phyloP scores from a whole-genome alignment of 2,888 invertebrate genomes.

The Desoria tigrina region DNA sequence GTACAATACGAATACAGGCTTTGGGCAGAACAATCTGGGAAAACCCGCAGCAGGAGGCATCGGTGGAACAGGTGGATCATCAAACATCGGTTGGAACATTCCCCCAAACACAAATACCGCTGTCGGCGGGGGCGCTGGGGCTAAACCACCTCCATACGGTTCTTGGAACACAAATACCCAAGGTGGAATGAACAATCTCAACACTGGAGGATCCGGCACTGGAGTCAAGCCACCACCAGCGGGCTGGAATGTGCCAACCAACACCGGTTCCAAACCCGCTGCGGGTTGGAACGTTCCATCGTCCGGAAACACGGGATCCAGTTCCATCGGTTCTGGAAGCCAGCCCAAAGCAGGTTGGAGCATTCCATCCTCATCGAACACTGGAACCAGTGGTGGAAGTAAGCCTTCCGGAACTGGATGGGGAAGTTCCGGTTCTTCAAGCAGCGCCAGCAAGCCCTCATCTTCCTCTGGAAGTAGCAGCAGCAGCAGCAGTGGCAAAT shows the following conservation, averaged over 20 bases:
- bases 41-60: neutral
- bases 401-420: constrained; percentile 14
- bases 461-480: neutral
- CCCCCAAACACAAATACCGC: constrained; percentile 31
- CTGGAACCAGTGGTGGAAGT: constrained; percentile 1
- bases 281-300: constrained; percentile 9
- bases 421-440: constrained; percentile 10
- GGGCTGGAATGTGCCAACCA: constrained; percentile 36
- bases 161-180: neutral
- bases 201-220: constrained; percentile 27
- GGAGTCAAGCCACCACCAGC: constrained; percentile 31
- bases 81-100: constrained; percentile 44
- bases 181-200: constrained; percentile 31
- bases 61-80: constrained; percentile 26
- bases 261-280: constrained; percentile 16
- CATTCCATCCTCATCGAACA: constrained; percentile 5
- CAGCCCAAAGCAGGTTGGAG: constrained; percentile 31
- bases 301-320: constrained; percentile 15
- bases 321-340: constrained; percentile 9
- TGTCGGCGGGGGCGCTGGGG: constrained; percentile 17
- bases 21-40: constrained; percentile 32
- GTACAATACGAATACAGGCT: neutral
- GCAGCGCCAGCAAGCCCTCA: neutral
- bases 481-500: constrained; percentile 15
- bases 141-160: constrained; percentile 8